phyloP scores from a whole-genome alignment of 2,113 vertebrate species.

The Drymodes brunneopygia region DNA sequence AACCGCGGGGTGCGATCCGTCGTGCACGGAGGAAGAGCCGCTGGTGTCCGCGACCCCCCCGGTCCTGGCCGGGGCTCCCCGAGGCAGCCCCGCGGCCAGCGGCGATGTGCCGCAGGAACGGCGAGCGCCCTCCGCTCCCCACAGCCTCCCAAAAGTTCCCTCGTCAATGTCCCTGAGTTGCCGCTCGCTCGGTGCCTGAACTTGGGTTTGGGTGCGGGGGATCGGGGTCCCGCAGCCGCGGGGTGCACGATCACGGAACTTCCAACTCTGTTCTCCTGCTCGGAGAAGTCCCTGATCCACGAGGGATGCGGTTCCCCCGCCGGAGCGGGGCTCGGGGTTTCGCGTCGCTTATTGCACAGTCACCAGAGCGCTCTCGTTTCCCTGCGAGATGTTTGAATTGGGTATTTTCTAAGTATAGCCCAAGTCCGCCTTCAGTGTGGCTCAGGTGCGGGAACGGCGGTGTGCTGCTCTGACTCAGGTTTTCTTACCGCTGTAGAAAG shows the following conservation, averaged over 20 bases:
- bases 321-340: background rate
- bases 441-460: background rate
- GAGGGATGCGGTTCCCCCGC: background rate
- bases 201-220: background rate
- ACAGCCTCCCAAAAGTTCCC: background rate
- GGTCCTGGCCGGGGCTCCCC: background rate
- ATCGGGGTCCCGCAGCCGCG: background rate
- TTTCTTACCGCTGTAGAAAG: background rate
- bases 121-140: background rate
- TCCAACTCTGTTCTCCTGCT: background rate
- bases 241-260: background rate
- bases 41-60: background rate
- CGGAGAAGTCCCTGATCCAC: background rate
- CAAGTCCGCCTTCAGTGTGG: background rate
- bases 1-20: background rate
- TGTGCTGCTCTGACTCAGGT: background rate
- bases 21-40: background rate
- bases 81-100: background rate
- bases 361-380: background rate
- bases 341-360: background rate
- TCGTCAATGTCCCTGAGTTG: background rate
- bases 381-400: background rate
- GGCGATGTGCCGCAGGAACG: background rate
- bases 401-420: background rate
- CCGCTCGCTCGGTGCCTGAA: accelerated